phyloP scores from a whole-genome alignment of 2,888 invertebrate genomes.

The Agelastica alni region DNA sequence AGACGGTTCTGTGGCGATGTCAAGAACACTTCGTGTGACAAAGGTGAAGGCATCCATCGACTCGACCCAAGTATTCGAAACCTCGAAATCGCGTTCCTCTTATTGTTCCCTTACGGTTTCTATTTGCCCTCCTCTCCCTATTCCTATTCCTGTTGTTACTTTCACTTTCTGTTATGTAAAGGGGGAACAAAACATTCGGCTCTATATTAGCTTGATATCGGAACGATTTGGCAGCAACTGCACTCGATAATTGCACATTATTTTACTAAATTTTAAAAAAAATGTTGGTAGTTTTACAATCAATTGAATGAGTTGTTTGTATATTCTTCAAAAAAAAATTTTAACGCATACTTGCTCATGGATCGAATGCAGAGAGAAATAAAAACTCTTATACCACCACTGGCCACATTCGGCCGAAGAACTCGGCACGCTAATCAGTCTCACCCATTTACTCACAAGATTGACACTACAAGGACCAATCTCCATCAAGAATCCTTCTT shows the following conservation, averaged over 20 bases:
- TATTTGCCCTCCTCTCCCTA: slow-evolving; percentile 15
- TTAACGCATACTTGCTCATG: too few species aligned
- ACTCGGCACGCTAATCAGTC: too few species aligned
- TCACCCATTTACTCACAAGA: too few species aligned
- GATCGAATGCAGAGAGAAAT: too few species aligned
- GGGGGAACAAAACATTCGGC: slow-evolving; percentile 8
- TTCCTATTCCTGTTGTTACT: slow-evolving; percentile 17
- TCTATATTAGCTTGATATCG: slow-evolving; percentile 19
- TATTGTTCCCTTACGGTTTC: slow-evolving; percentile 30
- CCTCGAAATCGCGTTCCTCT: slow-evolving; percentile 27
- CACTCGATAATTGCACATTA: background rate
- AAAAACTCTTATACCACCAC: too few species aligned
- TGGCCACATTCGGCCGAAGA: too few species aligned
- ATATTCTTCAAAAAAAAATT: background rate
- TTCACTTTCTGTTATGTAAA: slow-evolving; percentile 9
- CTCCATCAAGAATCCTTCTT: too few species aligned
- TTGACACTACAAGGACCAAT: too few species aligned
- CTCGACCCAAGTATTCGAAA: slow-evolving; percentile 17
- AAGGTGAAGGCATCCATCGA: slow-evolving; percentile 15
- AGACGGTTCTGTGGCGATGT: slow-evolving; percentile 1
- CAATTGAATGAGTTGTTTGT: background rate
- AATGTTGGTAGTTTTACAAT: too few species aligned
- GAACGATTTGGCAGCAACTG: background rate
- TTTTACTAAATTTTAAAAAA: background rate
- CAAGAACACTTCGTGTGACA: slow-evolving; percentile 8